Base-by-base conservation (phyloP, 2,113 vertebrate genomes). In the Lucifuga dentata region DNA sequence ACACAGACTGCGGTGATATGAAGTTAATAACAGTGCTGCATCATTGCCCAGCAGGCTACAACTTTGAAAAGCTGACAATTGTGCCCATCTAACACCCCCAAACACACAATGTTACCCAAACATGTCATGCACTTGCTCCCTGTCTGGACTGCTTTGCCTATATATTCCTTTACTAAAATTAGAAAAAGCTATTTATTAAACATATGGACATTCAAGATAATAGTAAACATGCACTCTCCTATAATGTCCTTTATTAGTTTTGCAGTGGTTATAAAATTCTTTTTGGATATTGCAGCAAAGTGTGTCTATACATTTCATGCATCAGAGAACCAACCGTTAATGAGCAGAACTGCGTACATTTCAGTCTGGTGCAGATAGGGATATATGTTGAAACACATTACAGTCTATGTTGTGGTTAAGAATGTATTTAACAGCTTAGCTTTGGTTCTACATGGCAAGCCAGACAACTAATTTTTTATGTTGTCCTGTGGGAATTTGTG, bases 1-100 rank as follows among this genome's bases (percentile, higher is more conserved):
- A 83, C 60, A 68, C 68, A 62, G 56, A 59, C 51, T 77, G 70
- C 69, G 75, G 74, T 33, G 23, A 80, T 63, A 72, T 75, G 62
- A 82, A 86, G 81, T 82, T 84, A 88, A 93, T 91, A 84, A 83
- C 79, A 77, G 63, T 82, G 51, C 74, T 72, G 67, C 83, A 81
- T 81, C 69, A 76, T 89, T 73, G 68, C 84, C 49, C 86, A 81
- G 83, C 83, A 84, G 83, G 86, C 70, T 61, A 46, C 78, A 43
- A 80, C 56, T 52, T 33, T 13, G 67, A 66, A 66, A 68, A 63
- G 43, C 66, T 75, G 83, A 73, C 79, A 71, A 76, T 1, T 68
- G 60, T 48, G 35, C n/a, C 57, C 53, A 60, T 17, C 73, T 5
- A 53, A 58, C 40, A 48, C 19, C 6, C 11, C 13, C 21, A 29